phyloP scores from a whole-genome alignment of 2,797 vertebrate species.

The Dendrocincla fuliginosa region DNA sequence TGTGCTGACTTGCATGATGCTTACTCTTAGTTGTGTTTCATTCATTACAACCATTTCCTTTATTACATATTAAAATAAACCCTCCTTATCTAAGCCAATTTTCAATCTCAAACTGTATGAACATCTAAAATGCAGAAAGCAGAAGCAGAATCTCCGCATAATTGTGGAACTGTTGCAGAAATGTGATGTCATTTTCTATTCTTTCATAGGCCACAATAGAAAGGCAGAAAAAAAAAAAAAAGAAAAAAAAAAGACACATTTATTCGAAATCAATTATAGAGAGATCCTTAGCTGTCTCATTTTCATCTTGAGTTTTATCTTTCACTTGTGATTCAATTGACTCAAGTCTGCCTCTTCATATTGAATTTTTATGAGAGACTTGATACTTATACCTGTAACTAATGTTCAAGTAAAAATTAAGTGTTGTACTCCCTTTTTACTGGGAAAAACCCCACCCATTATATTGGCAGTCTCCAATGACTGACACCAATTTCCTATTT shows the following conservation, averaged over 20 bases:
- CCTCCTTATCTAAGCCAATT: background rate
- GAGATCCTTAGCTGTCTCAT: background rate
- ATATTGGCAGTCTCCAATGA: background rate
- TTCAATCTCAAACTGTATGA: background rate
- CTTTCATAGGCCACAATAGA: background rate
- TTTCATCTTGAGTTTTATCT: conserved; percentile 21
- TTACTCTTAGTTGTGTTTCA: background rate
- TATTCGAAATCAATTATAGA: background rate
- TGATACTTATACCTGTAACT: background rate
- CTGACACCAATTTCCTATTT: background rate
- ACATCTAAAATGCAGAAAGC: background rate
- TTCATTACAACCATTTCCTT: background rate
- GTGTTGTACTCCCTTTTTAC: background rate
- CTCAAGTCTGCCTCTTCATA: background rate
- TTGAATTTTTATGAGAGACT: background rate
- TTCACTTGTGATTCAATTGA: background rate
- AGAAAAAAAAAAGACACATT: background rate
- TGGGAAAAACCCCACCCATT: background rate
- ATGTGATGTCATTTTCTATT: background rate
- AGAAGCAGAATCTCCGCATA: background rate
- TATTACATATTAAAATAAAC: background rate
- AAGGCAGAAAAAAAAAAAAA: background rate
- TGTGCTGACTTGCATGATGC: background rate
- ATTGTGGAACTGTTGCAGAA: background rate
- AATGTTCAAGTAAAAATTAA: background rate